A percentile compares a stretch with the other conserved stretches of the same genome.
Conservation (phyloP, 2,113 vertebrate genomes). For the Xenotilapia flavipinnis region DNA sequence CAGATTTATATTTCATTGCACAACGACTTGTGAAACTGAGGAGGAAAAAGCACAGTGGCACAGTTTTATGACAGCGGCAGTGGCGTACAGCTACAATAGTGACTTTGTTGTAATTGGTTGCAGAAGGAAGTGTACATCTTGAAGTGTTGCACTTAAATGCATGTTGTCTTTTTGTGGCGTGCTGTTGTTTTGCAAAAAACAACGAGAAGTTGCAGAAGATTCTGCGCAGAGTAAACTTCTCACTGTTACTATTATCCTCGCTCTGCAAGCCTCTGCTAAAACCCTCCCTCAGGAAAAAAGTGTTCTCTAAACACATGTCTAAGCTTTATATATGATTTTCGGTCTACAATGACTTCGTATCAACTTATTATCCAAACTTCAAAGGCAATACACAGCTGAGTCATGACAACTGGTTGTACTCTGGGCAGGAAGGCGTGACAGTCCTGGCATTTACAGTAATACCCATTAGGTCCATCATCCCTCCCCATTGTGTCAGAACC, state of each 20-base stretch:
- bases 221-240: not conserved
- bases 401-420: not conserved
- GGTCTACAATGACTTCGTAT: not conserved
- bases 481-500: not conserved
- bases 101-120: not conserved
- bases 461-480: not conserved
- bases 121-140: not conserved
- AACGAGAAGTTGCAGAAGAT: not conserved
- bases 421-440: not conserved
- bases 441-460: conserved; percentile 11
- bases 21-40: not conserved
- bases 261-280: not conserved
- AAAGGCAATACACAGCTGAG: not conserved
- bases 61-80: not conserved
- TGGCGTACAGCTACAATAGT: not conserved
- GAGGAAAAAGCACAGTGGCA: not conserved
- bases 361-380: not conserved
- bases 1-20: not conserved
- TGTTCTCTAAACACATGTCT: not conserved
- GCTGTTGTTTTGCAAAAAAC: not conserved
- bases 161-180: not conserved
- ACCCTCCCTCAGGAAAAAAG: not conserved
- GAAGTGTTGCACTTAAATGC: not conserved
- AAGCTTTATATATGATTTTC: not conserved
- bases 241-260: not conserved